Evolutionary conservation across 2,888 invertebrate species (phyloP).

Genomic region (Lycaena phlaeas): DNA sequence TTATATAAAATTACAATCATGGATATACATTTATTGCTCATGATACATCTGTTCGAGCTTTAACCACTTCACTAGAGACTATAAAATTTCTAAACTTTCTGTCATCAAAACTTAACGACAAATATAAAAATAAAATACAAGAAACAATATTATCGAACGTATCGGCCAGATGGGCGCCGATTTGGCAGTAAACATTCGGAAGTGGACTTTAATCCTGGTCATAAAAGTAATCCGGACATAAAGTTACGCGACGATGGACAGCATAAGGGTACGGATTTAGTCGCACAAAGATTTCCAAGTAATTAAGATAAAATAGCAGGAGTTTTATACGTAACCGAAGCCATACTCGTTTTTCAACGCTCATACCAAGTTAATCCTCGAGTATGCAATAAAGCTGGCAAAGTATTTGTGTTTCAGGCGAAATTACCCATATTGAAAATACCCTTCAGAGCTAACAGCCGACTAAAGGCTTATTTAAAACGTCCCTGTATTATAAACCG

Average conservation of each 20-base stretch:
- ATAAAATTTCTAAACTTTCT: no score
- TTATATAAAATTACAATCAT: no score
- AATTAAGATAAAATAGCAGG: slow-evolving; percentile 70
- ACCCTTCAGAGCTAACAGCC: slow-evolving; percentile 64
- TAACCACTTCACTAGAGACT: no score
- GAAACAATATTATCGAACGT: slow-evolving; percentile 25
- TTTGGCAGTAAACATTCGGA: slow-evolving; percentile 65
- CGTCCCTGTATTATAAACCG: slow-evolving; percentile 7
- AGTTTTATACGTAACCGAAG: slow-evolving; percentile 60
- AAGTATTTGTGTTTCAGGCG: slow-evolving; percentile 66
- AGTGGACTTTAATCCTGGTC: slow-evolving; percentile 65
- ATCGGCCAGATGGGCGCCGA: slow-evolving; percentile 38
- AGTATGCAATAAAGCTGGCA: slow-evolving; percentile 68
- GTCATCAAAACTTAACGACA: no score
- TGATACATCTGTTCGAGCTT: no score
- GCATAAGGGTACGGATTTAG: slow-evolving; percentile 68
- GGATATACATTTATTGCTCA: no score
- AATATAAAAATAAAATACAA: background rate
- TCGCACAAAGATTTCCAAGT: slow-evolving; percentile 67
- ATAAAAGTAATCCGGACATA: slow-evolving; percentile 72
- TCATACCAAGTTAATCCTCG: slow-evolving; percentile 66
- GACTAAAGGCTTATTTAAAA: slow-evolving; percentile 61
- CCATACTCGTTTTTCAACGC: slow-evolving; percentile 60
- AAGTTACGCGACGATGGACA: slow-evolving; percentile 70
- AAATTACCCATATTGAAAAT: slow-evolving; percentile 73